Percentiles rank a stretch among this genome's conserved stretches.
Evolutionary conservation across 2,113 vertebrate species (phyloP).

Genomic region (Tyrannus savana): DNA sequence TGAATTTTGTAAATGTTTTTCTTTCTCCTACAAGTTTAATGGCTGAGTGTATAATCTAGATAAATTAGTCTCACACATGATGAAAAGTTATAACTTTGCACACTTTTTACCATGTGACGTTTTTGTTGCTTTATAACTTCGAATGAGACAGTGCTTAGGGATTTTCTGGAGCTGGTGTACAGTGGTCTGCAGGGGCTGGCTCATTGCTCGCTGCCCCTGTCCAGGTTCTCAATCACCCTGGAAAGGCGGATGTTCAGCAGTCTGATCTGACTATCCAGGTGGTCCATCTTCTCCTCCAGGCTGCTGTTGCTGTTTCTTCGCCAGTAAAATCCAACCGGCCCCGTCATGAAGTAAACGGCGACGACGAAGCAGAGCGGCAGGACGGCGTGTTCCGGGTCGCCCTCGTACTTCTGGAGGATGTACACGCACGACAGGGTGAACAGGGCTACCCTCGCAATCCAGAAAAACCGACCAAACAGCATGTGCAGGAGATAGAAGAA

Average conservation of each 20-base stretch:
- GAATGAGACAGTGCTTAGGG: constrained; percentile 41
- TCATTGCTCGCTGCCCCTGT: constrained; percentile 84
- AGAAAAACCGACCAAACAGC: constrained; percentile 92
- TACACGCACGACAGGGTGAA: constrained; percentile 94
- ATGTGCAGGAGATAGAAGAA: constrained; percentile 89
- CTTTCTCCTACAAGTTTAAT: constrained; percentile 39
- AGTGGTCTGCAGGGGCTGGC: neutral
- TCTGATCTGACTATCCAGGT: constrained; percentile 92
- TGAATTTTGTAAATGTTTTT: neutral
- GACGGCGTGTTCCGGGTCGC: constrained; percentile 87
- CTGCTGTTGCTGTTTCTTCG: constrained; percentile 79
- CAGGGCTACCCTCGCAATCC: constrained; percentile 85
- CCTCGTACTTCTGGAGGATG: constrained; percentile 95
- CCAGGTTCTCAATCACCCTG: constrained; percentile 90
- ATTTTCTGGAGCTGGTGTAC: constrained; percentile 47
- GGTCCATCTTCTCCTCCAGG: constrained; percentile 94
- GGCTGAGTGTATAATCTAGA: constrained; percentile 12
- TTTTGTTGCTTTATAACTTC: constrained; percentile 40
- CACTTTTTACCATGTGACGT: constrained; percentile 52
- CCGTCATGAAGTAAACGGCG: constrained; percentile 94
- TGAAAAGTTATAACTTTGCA: constrained; percentile 11
- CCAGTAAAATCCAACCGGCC: constrained; percentile 92
- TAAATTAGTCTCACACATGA: neutral
- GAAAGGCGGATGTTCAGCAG: constrained; percentile 94
- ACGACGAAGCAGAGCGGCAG: constrained; percentile 93